Conservation (phyloP, 2,797 vertebrate species). For the Astyanax mexicanus region DNA sequence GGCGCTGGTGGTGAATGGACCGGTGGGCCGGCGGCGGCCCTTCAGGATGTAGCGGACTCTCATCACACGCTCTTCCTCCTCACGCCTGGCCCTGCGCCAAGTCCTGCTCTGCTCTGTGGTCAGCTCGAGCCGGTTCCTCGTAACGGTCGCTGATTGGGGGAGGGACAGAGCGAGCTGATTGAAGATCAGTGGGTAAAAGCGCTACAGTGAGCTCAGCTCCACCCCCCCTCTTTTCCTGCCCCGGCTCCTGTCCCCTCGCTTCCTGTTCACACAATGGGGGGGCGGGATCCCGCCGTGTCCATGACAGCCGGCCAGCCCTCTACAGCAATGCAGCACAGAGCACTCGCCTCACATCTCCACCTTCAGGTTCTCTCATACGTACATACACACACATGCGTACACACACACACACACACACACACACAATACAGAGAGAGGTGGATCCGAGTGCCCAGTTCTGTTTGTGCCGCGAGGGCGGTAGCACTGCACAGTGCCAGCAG, state of each 20-base stretch:
- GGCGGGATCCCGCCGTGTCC: conserved; percentile 53
- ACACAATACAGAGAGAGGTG: conserved; percentile 30
- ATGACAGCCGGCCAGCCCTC: conserved; percentile 54
- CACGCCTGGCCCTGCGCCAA: conserved; percentile 22
- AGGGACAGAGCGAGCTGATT: not conserved
- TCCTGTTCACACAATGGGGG: conserved; percentile 59
- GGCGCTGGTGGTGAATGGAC: not conserved
- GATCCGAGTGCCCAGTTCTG: conserved; percentile 20
- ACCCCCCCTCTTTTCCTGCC: conserved; percentile 33
- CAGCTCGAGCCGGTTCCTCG: conserved; percentile 5
- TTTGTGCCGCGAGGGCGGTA: conserved; percentile 9
- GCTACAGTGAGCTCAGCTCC: conserved; percentile 45
- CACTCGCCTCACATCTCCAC: conserved; percentile 46
- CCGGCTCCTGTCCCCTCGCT: conserved; percentile 46
- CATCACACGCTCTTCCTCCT: conserved; percentile 13
- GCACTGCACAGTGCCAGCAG: not conserved
- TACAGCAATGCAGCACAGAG: conserved; percentile 51
- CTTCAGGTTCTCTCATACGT: conserved; percentile 48
- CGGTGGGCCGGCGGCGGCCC: conserved; percentile 2
- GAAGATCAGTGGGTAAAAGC: conserved; percentile 37
- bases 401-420: conserved; percentile 10
- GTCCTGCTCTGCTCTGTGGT: conserved; percentile 31
- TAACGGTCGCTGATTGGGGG: conserved; percentile 10
- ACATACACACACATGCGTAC: conserved; percentile 8
- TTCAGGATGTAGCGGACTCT: not conserved